Evolutionary conservation across 2,888 invertebrate species (phyloP).

Genomic region (Drosophila affinis): DNA sequence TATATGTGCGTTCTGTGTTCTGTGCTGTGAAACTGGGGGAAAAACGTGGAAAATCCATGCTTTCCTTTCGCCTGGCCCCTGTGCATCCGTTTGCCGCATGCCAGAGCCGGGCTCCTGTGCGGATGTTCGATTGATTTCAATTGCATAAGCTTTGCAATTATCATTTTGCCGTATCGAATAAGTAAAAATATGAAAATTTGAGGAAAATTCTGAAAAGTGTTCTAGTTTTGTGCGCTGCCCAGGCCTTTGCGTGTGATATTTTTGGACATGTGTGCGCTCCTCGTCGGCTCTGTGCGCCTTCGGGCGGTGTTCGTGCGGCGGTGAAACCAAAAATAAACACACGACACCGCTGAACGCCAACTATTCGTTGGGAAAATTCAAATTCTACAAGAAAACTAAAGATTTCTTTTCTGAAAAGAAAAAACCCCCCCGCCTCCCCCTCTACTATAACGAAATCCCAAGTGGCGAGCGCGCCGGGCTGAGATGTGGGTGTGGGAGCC

Average conservation of each 20-base stretch:
- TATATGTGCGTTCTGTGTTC: constrained; percentile 54
- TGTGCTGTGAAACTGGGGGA: constrained; percentile 60
- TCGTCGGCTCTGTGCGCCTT: constrained; percentile 44
- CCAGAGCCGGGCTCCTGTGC: constrained; percentile 54
- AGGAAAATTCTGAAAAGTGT: constrained; percentile 70
- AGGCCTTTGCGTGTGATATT: constrained; percentile 82
- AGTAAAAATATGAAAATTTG: constrained; percentile 66
- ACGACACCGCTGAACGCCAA: constrained; percentile 68
- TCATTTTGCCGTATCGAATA: constrained; percentile 35
- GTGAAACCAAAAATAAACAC: constrained; percentile 80
- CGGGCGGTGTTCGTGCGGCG: constrained; percentile 67
- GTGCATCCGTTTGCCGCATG: constrained; percentile 42
- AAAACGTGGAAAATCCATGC: constrained; percentile 79
- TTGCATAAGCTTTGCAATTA: constrained; percentile 64
- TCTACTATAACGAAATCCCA: constrained; percentile 30
- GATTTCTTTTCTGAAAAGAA: constrained; percentile 13
- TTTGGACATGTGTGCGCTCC: constrained; percentile 78
- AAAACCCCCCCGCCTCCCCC: constrained; percentile 7
- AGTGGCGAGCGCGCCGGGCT: constrained; percentile 26
- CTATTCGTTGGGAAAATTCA: constrained; percentile 27
- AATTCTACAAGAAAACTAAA: constrained; percentile 32
- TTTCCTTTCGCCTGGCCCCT: constrained; percentile 39
- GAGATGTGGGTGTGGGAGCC: constrained; percentile 18
- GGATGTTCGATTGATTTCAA: constrained; percentile 39
- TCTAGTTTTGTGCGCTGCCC: constrained; percentile 76